A percentile compares a stretch with the other conserved stretches of the same genome.
Evolutionary conservation across 2,113 vertebrate species (phyloP).

Genomic region (Ciconia boyciana): DNA sequence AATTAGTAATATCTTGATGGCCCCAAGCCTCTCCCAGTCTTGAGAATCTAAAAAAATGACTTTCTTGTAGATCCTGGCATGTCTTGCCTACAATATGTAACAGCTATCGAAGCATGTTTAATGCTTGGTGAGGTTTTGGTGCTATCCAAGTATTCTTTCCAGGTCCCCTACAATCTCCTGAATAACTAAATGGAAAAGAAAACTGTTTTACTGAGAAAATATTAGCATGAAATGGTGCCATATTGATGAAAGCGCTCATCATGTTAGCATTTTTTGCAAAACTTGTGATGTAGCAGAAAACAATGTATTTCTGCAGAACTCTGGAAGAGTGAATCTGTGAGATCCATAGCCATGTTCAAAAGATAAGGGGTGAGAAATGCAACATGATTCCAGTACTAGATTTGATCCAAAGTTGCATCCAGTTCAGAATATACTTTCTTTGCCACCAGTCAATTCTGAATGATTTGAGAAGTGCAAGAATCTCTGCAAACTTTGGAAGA

Average conservation of each 20-base stretch:
- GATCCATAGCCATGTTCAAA: not conserved
- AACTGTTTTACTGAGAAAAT: not conserved
- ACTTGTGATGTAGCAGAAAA: conserved; percentile 24
- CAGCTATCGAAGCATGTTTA: not conserved
- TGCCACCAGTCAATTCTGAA: not conserved
- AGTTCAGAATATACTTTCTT: not conserved
- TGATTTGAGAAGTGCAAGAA: not conserved
- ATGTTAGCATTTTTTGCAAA: not conserved
- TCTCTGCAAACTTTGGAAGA: not conserved
- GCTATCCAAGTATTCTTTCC: not conserved
- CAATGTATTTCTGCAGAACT: not conserved
- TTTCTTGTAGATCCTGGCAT: not conserved
- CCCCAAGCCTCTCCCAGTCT: not conserved
- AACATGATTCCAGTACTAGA: not conserved
- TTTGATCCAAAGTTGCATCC: not conserved
- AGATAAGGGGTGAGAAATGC: not conserved
- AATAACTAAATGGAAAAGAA: not conserved
- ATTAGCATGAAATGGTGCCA: not conserved
- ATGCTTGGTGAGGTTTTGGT: not conserved
- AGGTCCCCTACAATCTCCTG: not conserved
- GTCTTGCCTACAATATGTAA: not conserved
- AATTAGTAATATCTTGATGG: not conserved
- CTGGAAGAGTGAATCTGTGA: not conserved
- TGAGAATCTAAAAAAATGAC: not conserved
- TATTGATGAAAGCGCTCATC: not conserved